Percentiles rank a stretch among this genome's conserved stretches.
Evolutionary conservation across 2,888 invertebrate genomes (phyloP).

Genomic region (Limnephilus rhombicus): DNA sequence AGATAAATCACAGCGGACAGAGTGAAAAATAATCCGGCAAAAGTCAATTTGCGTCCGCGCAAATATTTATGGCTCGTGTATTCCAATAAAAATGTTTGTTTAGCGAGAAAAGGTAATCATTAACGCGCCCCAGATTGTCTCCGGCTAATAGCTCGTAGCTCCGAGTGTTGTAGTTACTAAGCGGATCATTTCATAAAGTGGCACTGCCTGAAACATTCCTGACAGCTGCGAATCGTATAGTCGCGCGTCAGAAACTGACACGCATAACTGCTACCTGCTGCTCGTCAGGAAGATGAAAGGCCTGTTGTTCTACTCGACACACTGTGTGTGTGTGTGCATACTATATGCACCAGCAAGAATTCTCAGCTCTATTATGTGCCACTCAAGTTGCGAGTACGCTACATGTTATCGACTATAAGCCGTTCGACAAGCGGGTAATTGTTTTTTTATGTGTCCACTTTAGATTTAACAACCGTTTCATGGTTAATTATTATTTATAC

Average conservation of each 20-base stretch:
- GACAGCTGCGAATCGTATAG: conserved; percentile 25
- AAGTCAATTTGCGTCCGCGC: conserved; percentile 56
- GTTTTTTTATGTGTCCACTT: background rate
- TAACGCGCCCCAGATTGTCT: conserved; percentile 4
- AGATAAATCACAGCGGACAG: conserved; percentile 58
- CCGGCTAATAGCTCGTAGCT: background rate
- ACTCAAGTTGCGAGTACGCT: background rate
- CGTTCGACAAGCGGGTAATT: background rate
- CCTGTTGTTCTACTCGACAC: background rate
- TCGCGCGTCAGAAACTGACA: background rate
- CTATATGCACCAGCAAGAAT: background rate
- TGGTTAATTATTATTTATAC: background rate
- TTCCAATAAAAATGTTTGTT: conserved; percentile 1
- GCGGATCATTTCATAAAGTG: background rate
- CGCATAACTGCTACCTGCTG: background rate
- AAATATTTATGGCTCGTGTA: conserved; percentile 47
- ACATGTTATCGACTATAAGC: background rate
- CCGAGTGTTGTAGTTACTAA: background rate
- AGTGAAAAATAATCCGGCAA: conserved; percentile 56
- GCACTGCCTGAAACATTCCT: background rate
- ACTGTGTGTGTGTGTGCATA: background rate
- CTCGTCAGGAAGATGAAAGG: conserved; percentile 22
- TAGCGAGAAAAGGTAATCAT: conserved; percentile 24
- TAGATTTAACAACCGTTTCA: background rate
- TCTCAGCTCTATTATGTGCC: background rate